Evolutionary conservation across 2,113 vertebrate species (phyloP).

Genomic region (Orthonyx spaldingii): DNA sequence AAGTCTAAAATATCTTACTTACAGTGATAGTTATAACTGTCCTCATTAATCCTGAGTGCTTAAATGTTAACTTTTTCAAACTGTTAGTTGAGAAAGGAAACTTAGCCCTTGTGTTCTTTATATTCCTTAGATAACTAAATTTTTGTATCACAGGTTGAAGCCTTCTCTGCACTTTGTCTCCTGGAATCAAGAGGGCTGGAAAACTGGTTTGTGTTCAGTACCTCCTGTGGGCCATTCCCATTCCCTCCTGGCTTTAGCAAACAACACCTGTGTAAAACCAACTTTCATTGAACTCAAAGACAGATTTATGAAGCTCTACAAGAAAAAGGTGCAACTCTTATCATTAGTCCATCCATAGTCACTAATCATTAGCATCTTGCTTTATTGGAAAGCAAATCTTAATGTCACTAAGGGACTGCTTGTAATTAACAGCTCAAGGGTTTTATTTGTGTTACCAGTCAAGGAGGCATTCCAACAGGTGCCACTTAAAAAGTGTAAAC

Average conservation of each 20-base stretch:
- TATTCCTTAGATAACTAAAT: not conserved
- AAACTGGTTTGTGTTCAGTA: conserved; percentile 91
- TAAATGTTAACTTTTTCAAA: not conserved
- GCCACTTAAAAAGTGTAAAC: not conserved
- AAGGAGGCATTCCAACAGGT: not conserved
- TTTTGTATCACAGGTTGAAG: conserved; percentile 77
- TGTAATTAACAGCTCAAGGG: not conserved
- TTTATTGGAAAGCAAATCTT: not conserved
- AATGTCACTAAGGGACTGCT: not conserved
- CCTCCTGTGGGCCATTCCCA: conserved; percentile 90
- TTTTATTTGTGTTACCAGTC: not conserved
- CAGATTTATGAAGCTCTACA: conserved; percentile 87
- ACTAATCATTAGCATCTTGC: not conserved
- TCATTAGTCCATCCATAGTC: not conserved
- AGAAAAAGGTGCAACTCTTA: conserved; percentile 83
- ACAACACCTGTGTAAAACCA: conserved; percentile 90
- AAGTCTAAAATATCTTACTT: not conserved
- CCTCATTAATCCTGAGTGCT: not conserved
- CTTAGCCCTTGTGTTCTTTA: not conserved
- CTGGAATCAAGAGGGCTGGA: conserved; percentile 98
- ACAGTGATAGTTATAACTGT: not conserved
- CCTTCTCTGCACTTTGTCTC: conserved; percentile 86
- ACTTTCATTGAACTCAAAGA: conserved; percentile 85
- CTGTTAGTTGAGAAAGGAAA: not conserved
- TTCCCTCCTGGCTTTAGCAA: conserved; percentile 88